These are phyloP conservation scores for Clarias batrachus DNA, from an alignment of 2,113 vertebrate species.

Conservation along the genomic window DNA sequence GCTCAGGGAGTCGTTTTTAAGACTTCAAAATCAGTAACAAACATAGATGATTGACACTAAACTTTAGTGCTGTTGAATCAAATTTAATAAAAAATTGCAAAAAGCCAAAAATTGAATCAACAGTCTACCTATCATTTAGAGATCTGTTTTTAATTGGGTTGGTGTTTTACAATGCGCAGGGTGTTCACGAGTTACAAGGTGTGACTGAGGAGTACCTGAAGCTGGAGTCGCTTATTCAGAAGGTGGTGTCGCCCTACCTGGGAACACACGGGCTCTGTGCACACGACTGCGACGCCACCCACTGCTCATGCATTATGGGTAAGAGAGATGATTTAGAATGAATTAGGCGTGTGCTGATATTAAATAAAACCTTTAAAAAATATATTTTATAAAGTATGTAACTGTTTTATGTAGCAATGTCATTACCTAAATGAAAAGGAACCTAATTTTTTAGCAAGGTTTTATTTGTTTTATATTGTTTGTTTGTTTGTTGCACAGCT, in stretches of 20 bases:
- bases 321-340: conserved; percentile 46
- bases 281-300: conserved; percentile 70
- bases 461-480: neutral
- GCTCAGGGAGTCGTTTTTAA: too few species aligned
- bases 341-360: neutral
- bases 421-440: neutral
- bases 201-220: conserved; percentile 92
- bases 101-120: too few species aligned
- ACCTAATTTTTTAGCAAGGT: neutral
- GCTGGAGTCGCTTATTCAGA: conserved; percentile 89
- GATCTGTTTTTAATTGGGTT: neutral
- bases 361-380: neutral
- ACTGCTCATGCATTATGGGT: conserved; percentile 86
- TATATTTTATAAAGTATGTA: too few species aligned
- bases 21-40: too few species aligned
- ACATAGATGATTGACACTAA: too few species aligned
- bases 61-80: too few species aligned
- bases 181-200: conserved; percentile 75
- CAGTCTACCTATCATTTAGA: too few species aligned
- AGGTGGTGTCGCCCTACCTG: conserved; percentile 79
- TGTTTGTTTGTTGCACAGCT: neutral
- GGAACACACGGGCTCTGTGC: conserved; percentile 88
- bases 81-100: too few species aligned
- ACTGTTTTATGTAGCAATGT: neutral
- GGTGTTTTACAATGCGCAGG: conserved; percentile 49